Evolutionary conservation across 2,113 vertebrate species (phyloP).

Genomic region (Hylia prasina): DNA sequence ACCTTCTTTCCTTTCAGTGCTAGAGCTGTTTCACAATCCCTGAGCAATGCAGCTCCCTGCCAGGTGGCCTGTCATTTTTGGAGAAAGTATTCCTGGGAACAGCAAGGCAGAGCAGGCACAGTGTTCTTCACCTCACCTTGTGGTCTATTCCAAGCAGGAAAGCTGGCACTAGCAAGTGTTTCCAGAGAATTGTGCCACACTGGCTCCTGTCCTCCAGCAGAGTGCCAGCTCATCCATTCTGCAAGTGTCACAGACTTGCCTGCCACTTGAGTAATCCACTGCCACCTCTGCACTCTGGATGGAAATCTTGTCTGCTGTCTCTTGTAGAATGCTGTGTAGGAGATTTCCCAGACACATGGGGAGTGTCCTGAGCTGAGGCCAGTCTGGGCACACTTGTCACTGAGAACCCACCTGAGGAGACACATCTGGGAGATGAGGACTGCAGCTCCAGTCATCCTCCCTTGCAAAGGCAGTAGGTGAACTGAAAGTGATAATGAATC

Average conservation of each 20-base stretch:
- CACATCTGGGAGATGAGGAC: too few species aligned
- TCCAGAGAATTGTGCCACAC: not conserved
- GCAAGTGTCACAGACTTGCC: not conserved
- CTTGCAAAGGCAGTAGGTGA: not conserved
- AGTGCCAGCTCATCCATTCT: not conserved
- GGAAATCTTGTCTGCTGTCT: not conserved
- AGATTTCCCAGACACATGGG: not conserved
- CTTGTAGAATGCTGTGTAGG: not conserved
- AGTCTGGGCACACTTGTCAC: not conserved
- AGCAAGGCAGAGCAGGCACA: not conserved
- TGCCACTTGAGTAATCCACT: not conserved
- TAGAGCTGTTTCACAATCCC: conserved; percentile 24
- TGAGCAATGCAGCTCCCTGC: not conserved
- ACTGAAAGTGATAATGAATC: not conserved
- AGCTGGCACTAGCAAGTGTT: not conserved
- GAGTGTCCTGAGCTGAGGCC: not conserved
- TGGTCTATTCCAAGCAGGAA: not conserved
- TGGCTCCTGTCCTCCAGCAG: not conserved
- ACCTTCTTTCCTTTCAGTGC: not conserved
- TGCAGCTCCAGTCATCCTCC: not conserved
- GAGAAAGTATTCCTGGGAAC: conserved; percentile 49
- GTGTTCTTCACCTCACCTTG: not conserved
- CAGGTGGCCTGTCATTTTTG: not conserved
- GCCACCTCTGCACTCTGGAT: not conserved
- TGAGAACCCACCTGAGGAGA: not conserved